Evolutionary conservation across 2,113 vertebrate species (phyloP), one percentile per base, ranked within the genome.

Genomic region (Cariama cristata): DNA sequence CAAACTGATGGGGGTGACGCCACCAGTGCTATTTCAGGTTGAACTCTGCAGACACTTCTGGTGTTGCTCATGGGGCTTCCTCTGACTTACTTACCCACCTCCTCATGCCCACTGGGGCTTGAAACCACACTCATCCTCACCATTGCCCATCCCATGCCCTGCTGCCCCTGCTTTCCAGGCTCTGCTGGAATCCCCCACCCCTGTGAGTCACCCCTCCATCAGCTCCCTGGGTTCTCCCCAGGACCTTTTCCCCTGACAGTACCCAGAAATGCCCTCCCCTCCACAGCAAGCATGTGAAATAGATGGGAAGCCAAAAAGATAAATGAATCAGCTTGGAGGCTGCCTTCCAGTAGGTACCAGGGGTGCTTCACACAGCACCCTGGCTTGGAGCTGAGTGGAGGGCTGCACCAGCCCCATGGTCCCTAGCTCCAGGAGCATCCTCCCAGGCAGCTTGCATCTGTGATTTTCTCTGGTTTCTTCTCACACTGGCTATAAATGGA

Each of bases 101-200:
- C 22, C 59, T 45, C 26, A 27, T 2, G 1, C 18, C 8, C 2
- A 2, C 47, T 67, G 49, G 14, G 20, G 7, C 23, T 52, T 42
- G 58, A 90, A 76, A 55, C 63, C 20, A 27, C 59, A 45, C 52
- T 85, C 42, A 50, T 55, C 28, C 44, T 79, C 32, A 1, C 18
- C 10, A 2, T 9, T 80, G 22, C 62, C 47, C 3, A 2, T 50
- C 53, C 44, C 22, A 27, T 72, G 71, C 11, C 32, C 30, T 13
- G 5, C 26, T 33, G 6, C 15, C 5, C 3, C 14, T 0, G 0
- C 26, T 86, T 79, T 79, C 62, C 79, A 94, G 14, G 44, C 11
- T 66, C 24, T 68, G 56, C 52, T 72, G 69, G 80, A 92, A 95
- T 72, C 32, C 30, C 63, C 22, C 40, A 75, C 12, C 15, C 8